Evolutionary conservation across 2,888 invertebrate genomes (phyloP).

Genomic region (Calliphora vomitoria): DNA sequence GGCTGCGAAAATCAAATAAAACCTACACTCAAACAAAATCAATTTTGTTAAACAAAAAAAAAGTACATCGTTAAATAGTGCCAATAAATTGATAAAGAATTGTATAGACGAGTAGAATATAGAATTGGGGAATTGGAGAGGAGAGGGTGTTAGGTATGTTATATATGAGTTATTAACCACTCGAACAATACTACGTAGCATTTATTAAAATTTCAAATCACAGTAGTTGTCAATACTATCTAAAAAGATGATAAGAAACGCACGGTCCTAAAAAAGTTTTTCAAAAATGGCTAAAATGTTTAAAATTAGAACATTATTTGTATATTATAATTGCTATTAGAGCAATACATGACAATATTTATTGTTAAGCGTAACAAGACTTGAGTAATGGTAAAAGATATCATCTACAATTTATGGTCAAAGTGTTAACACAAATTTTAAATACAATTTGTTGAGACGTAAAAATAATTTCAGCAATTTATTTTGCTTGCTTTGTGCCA

Average conservation of each 20-base stretch:
- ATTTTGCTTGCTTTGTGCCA: neutral
- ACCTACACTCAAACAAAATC: neutral
- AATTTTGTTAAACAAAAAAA: conserved; percentile 14
- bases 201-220: neutral
- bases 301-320: neutral
- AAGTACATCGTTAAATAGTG: too few species aligned
- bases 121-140: neutral
- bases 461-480: neutral
- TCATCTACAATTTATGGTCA: conserved; percentile 7
- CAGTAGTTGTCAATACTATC: neutral
- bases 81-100: conserved; percentile 26
- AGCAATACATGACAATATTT: conserved; percentile 11
- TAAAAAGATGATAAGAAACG: neutral
- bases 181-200: conserved; percentile 6
- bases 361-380: neutral
- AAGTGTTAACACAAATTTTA: neutral
- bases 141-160: neutral
- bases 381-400: neutral
- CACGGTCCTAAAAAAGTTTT: neutral
- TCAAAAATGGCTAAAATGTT: neutral
- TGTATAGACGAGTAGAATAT: neutral
- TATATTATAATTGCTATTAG: neutral
- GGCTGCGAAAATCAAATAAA: neutral
- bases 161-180: conserved; percentile 18
- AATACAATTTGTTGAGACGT: neutral